Evolutionary conservation across 1,140 invertebrate genomes (phyloP), one percentile per base, ranked within the genome.

Genomic region (Oryctes rhinoceros): DNA sequence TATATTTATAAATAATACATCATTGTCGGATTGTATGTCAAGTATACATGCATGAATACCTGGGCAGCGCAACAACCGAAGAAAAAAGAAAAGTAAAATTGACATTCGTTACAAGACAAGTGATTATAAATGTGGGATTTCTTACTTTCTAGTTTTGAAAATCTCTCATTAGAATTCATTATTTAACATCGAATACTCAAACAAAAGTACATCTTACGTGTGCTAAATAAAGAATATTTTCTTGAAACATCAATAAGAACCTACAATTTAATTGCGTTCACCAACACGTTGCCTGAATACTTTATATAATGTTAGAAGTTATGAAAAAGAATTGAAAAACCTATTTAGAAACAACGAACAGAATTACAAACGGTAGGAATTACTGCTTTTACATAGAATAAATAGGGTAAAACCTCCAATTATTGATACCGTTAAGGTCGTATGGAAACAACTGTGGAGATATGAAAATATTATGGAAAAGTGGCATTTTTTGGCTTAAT

Each of bases 1-100:
- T 71, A 71, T 71, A 71, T 71, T 71, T 71, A 71, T 71, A 71
- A 71, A 71, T 71, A 71, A 71, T 71, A 71, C 65, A 71, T 71
- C 65, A 71, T 71, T 71, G 65, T 71, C 65, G 65, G 65, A 71
- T 71, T 71, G 65, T 71, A 37, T 71, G 65, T 71, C 65, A 71
- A 71, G 65, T 71, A 71, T 30, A 24, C 65, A 71, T 71, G 65
- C 65, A 71, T 71, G 65, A 71, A 71, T 71, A 24, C 65, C 24
- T 71, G 65, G 65, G 65, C 65, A 24, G 65, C 13, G 35, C 65
- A 71, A 37, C 65, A 24, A 62, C 18, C 13, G 65, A 10, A 37
- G 11, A 24, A 71, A 71, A 71, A 71, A 20, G 24, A 24, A 37
- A 71, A 71, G 65, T 30, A 71, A 71, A 71, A 71, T 35, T 71